Percentiles rank a stretch among this genome's conserved stretches.
These are phyloP conservation scores for Cinclus cinclus DNA, from an alignment of 2,113 vertebrate genomes.

Conservation along the genomic window DNA sequence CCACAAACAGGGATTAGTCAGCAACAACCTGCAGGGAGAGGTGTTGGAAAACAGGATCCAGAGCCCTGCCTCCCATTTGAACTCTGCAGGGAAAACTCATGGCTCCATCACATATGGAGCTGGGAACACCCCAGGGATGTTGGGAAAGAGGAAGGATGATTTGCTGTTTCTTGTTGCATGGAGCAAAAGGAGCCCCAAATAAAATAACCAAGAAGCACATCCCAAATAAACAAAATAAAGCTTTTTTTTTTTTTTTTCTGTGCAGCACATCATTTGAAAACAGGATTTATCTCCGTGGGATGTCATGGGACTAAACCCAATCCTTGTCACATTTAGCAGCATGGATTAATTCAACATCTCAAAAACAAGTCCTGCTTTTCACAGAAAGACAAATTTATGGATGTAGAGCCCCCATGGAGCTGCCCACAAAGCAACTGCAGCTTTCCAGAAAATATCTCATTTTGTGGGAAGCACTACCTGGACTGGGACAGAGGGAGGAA, in stretches of 20 bases:
- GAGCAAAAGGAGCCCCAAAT: neutral
- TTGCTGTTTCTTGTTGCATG: neutral
- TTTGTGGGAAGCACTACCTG: neutral
- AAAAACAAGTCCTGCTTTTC: neutral
- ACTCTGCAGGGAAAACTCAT: neutral
- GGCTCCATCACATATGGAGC: accelerated
- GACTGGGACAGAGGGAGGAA: accelerated
- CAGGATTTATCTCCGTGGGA: neutral
- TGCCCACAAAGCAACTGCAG: neutral
- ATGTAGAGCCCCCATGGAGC: neutral
- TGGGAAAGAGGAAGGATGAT: neutral
- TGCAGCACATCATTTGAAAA: neutral
- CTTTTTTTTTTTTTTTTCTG: neutral
- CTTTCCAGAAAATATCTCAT: neutral
- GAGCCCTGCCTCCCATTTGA: neutral
- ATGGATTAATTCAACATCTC: neutral
- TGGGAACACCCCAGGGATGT: neutral
- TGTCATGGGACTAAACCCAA: neutral
- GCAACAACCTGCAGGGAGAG: neutral
- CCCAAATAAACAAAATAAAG: neutral
- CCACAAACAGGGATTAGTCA: conserved; percentile 27
- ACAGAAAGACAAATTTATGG: neutral
- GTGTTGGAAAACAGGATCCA: neutral
- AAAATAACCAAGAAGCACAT: neutral
- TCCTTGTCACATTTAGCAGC: neutral